phyloP scores from a whole-genome alignment of 1,140 invertebrate species.

The Cotesia vestalis region DNA sequence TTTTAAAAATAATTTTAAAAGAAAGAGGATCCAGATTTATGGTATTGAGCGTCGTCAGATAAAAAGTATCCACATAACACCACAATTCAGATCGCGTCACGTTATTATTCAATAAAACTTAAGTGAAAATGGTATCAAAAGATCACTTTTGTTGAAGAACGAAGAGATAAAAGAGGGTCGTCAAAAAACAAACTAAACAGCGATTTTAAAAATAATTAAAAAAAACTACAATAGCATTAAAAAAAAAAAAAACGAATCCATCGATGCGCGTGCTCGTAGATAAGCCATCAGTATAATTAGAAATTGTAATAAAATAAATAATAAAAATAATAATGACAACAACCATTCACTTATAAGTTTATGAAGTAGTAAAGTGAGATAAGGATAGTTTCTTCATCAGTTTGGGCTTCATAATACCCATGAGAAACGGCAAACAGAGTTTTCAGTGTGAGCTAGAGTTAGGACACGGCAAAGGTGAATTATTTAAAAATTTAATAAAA shows the following conservation, averaged over 20 bases:
- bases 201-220: neutral
- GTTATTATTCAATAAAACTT: conserved; percentile 52
- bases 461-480: conserved; percentile 21
- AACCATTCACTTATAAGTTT: conserved; percentile 5
- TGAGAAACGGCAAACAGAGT: conserved; percentile 30
- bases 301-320: conserved; percentile 5
- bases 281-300: neutral
- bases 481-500: conserved; percentile 27
- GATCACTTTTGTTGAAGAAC: no score
- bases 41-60: conserved; percentile 44
- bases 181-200: conserved; percentile 1
- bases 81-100: conserved; percentile 47
- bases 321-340: neutral
- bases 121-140: conserved; percentile 44
- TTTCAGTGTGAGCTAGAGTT: conserved; percentile 41
- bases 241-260: neutral
- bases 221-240: neutral
- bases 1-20: neutral
- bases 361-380: conserved; percentile 1
- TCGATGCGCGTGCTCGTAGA: conserved; percentile 3
- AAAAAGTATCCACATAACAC: conserved; percentile 50
- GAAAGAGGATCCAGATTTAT: neutral
- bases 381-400: neutral
- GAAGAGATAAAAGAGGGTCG: conserved; percentile 17
- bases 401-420: neutral